A percentile compares a stretch with the other conserved stretches of the same genome.
These are phyloP conservation scores for Drosophila burlai DNA, from an alignment of 1,140 invertebrate genomes.

Conservation along the genomic window DNA sequence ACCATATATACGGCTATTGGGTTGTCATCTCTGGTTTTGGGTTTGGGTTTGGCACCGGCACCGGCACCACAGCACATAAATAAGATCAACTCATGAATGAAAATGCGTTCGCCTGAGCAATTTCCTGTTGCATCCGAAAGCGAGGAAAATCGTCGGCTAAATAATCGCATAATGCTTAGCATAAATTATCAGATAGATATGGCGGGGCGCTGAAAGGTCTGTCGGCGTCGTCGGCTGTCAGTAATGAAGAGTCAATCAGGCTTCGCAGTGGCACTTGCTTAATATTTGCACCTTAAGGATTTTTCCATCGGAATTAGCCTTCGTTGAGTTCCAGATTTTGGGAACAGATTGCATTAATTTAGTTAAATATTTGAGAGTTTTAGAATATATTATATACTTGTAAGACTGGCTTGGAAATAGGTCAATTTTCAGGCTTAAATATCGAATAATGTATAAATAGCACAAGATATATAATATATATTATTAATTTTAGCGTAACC, in stretches of 20 bases:
- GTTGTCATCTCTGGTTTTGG: neutral
- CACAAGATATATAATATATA: too few relatives aligned
- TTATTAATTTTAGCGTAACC: too few relatives aligned
- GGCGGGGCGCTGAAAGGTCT: slow-evolving; percentile 46
- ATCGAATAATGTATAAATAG: too few relatives aligned
- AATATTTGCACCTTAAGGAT: too few relatives aligned
- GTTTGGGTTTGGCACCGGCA: slow-evolving; percentile 22
- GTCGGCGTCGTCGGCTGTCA: slow-evolving; percentile 19
- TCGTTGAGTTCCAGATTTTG: too few relatives aligned
- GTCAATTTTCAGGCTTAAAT: neutral
- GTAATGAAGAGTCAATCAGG: slow-evolving; percentile 13
- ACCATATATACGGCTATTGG: neutral
- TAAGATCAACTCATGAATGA: slow-evolving; percentile 82
- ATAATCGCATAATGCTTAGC: slow-evolving; percentile 58
- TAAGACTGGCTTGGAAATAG: neutral
- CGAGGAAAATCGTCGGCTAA: slow-evolving; percentile 6
- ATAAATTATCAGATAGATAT: slow-evolving; percentile 65
- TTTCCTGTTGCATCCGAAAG: slow-evolving; percentile 62
- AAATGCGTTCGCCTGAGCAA: slow-evolving; percentile 80
- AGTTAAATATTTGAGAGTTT: neutral
- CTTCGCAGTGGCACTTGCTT: too few relatives aligned
- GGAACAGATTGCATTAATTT: neutral
- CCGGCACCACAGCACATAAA: slow-evolving; percentile 57
- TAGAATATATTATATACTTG: neutral
- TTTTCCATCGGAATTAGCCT: neutral